Base-by-base conservation (phyloP, 2,797 vertebrate species). In the Allochrocebus solatus region DNA sequence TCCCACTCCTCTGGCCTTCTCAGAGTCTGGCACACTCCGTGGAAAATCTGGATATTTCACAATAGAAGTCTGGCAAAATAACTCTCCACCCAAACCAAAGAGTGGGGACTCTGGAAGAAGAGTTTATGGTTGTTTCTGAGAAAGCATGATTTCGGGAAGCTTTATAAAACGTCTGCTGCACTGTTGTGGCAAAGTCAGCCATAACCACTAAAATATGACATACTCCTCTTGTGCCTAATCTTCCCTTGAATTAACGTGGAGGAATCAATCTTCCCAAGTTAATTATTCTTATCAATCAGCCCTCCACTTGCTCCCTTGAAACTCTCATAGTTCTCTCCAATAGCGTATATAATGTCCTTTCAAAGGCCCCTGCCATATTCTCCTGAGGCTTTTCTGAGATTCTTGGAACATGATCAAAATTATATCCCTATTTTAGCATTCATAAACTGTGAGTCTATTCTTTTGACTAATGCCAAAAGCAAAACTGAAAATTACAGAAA, bases 31-130 rank as follows among this genome's bases (percentile, higher is more conserved):
- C 72, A 91, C 24, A 16, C 9, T 79, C 7, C 19, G 8, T 83
- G 96, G 96, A 96, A 97, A 97, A 79, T 91, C 53, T 94, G n/a
- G 24, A 33, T 86, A 91, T 88, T 78, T 79, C 82, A 74, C 41
- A 86, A 41, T 72, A 5, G 16, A 85, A 78, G 39, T 90, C 59
- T 90, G 57, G 85, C 76, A 95, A 97, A 94, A 55, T 72, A 78
- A 78, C 55, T 57, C 57, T 96, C 72, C 39, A 75, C 53, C 36
- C 79, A 95, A 89, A 91, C n/a, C 67, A 86, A 97, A 91, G 26
- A 91, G 36, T 39, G 50, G 53, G 24, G 74, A 59, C 22, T 46
- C 28, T 55, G 93, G 50, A 64, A 48, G 36, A 67, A 93, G 11
- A 78, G 59, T 78, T 80, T 43, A 76, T 11, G 24, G 10, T 72